Evolutionary conservation across 2,113 vertebrate genomes (phyloP), one percentile per base, ranked within the genome.

Genomic region (Vulpes vulpes): DNA sequence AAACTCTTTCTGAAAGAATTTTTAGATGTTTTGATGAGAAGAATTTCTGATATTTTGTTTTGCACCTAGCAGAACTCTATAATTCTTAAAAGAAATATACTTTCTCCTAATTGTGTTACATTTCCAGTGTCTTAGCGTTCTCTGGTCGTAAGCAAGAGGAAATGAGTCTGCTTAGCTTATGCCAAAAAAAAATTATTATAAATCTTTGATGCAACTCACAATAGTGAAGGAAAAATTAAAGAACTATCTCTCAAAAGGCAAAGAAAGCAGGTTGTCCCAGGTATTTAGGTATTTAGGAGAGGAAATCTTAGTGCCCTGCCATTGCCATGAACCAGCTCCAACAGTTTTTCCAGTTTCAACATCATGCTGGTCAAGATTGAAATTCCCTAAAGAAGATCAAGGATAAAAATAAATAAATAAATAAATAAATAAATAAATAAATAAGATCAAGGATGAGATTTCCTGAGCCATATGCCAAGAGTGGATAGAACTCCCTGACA

Each of bases 41-140:
- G 15, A 78, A 78, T 78, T 78, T 4, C 11, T 78, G 62, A 11
- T 73, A 60, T 6, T 76, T 35, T 35, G 6, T 94, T 76, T 80
- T 76, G 43, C 5, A 79, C 3, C 38, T 38, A 85, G 11, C 20
- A 73, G 5, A 38, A 78, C 8, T 22, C 2, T 67, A 19, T 57
- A 92, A 8, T 64, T 76, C 27, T 78, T 82, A 60, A 78, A 83
- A 89, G 89, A 74, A 73, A 57, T 73, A 74, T 67, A 3, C 5
- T 74, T 98, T 91, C n/a, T 85, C 35, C 6, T 93, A 49, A 62
- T 57, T 91, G 12, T 91, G 30, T 65, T 95, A 89, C 25, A 27
- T 73, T 97, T 82, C 12, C 9, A 73, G 8, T n/a, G 80, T 78
- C 92, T 96, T 74, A 27, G 20, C 20, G 20, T n/a, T 92, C 43